Conservation (phyloP, 2,113 vertebrate species). For the Gnathonemus echidnorhynchus region DNA sequence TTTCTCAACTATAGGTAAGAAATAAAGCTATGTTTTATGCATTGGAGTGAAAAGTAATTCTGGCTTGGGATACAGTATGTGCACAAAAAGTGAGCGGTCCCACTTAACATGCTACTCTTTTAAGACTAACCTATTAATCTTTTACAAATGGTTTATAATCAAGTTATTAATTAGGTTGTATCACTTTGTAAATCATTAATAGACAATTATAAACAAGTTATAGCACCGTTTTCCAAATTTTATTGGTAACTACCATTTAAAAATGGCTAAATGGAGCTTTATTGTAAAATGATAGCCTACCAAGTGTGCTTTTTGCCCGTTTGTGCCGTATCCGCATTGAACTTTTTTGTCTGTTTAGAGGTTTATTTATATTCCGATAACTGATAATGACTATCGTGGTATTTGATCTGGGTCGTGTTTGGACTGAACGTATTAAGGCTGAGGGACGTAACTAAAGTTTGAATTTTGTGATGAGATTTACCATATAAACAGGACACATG, state of each 20-base stretch:
- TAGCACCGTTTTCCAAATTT: not conserved
- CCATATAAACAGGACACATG: not conserved
- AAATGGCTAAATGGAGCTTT: not conserved
- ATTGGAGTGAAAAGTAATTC: not conserved
- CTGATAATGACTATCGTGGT: not conserved
- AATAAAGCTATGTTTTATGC: not conserved
- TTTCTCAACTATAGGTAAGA: slow-evolving; percentile 19
- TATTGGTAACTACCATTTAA: not conserved
- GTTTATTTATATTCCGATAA: not conserved
- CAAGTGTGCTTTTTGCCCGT: not conserved
- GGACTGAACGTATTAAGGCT: not conserved
- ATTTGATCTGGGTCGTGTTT: not conserved
- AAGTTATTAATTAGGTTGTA: not conserved
- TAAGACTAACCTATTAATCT: not conserved
- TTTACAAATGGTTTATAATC: not conserved
- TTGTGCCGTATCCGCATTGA: not conserved
- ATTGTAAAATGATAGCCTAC: not conserved
- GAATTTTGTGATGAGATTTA: not conserved
- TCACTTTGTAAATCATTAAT: not conserved
- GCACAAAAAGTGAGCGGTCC: not conserved
- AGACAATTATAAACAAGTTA: not conserved
- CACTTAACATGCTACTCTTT: not conserved
- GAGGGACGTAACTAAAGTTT: not conserved
- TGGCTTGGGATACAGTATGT: not conserved
- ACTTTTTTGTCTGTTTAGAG: not conserved